Base-by-base conservation (phyloP, 1,140 invertebrate genomes). In the Heliconius hermathena region DNA sequence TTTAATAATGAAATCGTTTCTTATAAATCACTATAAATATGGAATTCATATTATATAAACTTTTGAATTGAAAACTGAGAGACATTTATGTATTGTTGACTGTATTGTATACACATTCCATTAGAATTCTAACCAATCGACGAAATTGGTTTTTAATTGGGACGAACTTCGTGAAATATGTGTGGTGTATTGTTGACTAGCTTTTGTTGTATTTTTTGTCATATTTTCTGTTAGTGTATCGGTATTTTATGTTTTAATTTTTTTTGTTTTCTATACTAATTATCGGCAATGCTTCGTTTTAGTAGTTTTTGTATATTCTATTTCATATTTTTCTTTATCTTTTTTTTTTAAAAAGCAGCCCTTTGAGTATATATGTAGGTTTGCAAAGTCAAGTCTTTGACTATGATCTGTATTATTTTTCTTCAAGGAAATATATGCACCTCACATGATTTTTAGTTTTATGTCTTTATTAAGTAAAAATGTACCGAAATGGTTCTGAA, bases 131-230 rank as follows among this genome's bases (percentile, higher is more conserved):
- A 66, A 66, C 79, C 74, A 76, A 76, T 76, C 57, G 52, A 49
- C 71, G 22, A 38, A 80, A 80, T 80, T 80, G 74, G 52, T 80
- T 76, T 80, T 80, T 80, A 76, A 80, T 80, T 80, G 79, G 79
- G 76, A 73, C 71, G 79, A 80, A 76, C 71, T 76, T 76, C 71
- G 54, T 80, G 74, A 76, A 73, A 80, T 73, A 76, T 38, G 74
- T 74, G 71, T 73, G 71, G 66, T 72, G 74, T 70, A 73, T 73
- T 80, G 79, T 70, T 80, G 73, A 54, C 71, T 73, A 76, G 70
- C 72, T 60, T 76, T 76, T 80, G 79, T 76, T 80, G 74, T 33
- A 60, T 76, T 76, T 79, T 76, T 73, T 73, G 41, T 66, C 9
- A 22, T 22, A n/a, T 66, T 66, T 66, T 66, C 57, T 66, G 22